These are phyloP conservation scores for Nothoprocta perdicaria DNA, from an alignment of 2,113 vertebrate genomes.

Conservation along the genomic window DNA sequence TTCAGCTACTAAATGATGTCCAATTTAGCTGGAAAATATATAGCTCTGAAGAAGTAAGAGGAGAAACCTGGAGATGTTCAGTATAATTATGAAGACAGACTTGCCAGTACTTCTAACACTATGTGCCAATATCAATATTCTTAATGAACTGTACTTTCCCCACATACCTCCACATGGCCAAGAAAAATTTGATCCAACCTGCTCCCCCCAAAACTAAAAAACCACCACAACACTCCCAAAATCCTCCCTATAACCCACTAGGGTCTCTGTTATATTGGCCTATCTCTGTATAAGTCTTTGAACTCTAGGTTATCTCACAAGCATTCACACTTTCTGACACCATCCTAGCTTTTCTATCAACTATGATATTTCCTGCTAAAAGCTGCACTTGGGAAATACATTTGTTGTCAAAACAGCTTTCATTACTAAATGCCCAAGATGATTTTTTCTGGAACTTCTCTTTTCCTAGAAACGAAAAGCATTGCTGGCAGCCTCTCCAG, in stretches of 20 bases:
- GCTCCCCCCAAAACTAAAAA: neutral
- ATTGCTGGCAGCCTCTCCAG: neutral
- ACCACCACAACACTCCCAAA: neutral
- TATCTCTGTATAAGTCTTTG: neutral
- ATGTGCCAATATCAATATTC: neutral
- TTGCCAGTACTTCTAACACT: conserved; percentile 16
- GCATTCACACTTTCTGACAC: conserved; percentile 12
- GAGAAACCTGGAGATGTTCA: conserved; percentile 35
- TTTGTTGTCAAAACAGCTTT: conserved; percentile 3
- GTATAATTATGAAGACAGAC: conserved; percentile 41
- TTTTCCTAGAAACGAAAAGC: neutral
- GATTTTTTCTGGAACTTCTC: neutral
- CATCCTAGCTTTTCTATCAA: neutral
- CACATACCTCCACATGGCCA: neutral
- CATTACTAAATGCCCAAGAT: neutral
- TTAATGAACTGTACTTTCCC: conserved; percentile 29
- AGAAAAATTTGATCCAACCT: neutral
- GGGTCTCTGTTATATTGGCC: neutral
- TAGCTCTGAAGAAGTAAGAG: neutral
- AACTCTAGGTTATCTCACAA: neutral
- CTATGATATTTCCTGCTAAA: neutral
- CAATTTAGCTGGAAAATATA: conserved; percentile 24
- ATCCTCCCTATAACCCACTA: neutral
- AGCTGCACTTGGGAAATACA: neutral
- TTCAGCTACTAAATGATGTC: neutral